phyloP scores from a whole-genome alignment of 1,140 invertebrate species.

The Bicyclus anynana region DNA sequence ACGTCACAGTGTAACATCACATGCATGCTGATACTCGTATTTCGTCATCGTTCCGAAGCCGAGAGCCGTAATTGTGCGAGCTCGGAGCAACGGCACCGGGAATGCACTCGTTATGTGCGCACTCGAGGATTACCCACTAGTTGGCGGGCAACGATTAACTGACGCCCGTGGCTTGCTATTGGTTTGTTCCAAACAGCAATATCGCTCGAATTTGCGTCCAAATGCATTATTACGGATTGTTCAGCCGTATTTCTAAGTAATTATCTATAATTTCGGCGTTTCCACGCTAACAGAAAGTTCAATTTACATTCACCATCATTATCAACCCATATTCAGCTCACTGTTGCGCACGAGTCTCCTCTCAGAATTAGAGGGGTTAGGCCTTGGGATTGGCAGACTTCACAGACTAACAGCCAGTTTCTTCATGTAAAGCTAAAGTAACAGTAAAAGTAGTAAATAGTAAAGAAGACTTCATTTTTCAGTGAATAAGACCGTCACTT shows the following conservation, averaged over 20 bases:
- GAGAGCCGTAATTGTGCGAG: constrained; percentile 49
- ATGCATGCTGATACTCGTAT: constrained; percentile 24
- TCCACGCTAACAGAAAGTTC: background rate
- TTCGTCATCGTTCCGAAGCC: constrained; percentile 52
- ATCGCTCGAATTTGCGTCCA: constrained; percentile 15
- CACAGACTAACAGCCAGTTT: no score
- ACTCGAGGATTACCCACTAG: constrained; percentile 65
- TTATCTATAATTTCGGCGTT: background rate
- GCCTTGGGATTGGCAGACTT: no score
- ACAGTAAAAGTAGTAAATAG: no score
- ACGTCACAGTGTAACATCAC: constrained; percentile 15
- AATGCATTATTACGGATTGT: constrained; percentile 8
- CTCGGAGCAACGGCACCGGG: constrained; percentile 27
- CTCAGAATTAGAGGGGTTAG: no score
- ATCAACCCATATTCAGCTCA: no score
- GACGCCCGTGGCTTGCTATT: constrained; percentile 51
- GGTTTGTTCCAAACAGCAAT: constrained; percentile 52
- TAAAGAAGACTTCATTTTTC: no score
- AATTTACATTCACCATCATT: no score
- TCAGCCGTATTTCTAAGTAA: background rate
- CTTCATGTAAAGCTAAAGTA: no score
- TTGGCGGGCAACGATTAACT: constrained; percentile 59
- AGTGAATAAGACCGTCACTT: no score
- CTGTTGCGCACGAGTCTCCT: no score
- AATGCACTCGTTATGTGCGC: constrained; percentile 63